Conservation (phyloP, 2,113 vertebrate species). For the Motacilla alba region DNA sequence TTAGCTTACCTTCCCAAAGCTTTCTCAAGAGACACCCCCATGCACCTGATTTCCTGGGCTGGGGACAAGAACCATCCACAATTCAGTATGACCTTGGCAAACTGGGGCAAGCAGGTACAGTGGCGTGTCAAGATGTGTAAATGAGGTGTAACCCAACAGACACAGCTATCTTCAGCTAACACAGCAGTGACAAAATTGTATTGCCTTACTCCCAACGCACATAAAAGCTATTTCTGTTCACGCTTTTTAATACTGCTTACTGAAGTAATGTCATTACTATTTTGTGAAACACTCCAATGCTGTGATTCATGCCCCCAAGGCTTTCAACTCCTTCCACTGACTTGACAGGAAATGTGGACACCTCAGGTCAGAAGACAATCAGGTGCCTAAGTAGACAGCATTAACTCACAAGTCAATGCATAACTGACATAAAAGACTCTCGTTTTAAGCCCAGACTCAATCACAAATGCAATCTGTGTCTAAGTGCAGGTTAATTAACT, state of each 20-base stretch:
- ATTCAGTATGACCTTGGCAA: not conserved
- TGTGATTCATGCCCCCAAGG: not conserved
- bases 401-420: not conserved
- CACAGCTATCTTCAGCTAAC: not conserved
- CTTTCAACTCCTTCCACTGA: not conserved
- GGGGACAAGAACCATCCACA: not conserved
- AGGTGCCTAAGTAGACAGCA: not conserved
- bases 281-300: not conserved
- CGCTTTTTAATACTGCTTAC: not conserved
- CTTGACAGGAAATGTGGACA: not conserved
- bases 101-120: not conserved
- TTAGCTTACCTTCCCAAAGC: not conserved
- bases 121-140: not conserved
- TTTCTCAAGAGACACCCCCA: not conserved
- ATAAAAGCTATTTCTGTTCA: not conserved
- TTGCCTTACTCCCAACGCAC: not conserved
- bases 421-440: not conserved
- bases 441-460: not conserved
- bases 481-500: not conserved
- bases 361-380: not conserved
- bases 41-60: not conserved
- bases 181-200: not conserved
- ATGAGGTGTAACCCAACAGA: not conserved
- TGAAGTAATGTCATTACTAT: slow-evolving; percentile 17
- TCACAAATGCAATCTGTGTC: not conserved